Base-by-base conservation (phyloP, 2,797 vertebrate genomes). In the Eleutherodactylus coqui region DNA sequence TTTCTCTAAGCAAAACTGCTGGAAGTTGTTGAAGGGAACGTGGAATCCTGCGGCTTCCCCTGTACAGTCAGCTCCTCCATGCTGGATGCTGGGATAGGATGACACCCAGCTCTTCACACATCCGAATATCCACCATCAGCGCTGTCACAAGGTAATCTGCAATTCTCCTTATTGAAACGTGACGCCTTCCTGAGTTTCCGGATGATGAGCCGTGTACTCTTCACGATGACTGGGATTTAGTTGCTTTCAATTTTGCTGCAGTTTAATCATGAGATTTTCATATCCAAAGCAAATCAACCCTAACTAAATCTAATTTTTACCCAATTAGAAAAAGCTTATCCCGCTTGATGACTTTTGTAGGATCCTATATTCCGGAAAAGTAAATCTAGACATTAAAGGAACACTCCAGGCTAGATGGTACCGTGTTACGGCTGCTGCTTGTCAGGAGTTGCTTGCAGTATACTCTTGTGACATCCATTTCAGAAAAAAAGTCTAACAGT, bases 231-330 rank as follows among this genome's bases (percentile, higher is more conserved):
- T 78, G 76, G 38, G 51, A 58, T 78, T 36, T 41, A 58, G 75
- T 53, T 55, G 49, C 49, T 55, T 78, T 38, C 21, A 41, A 78
- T 78, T 78, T 78, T 60, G 38, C 24, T 41, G 53, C 24, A 38
- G 21, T 78, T 78, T 78, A 78, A 41, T 58, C 76, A 60, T n/a
- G 29, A 41, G 53, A 60, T 41, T 58, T 78, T 41, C 53, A 78
- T 60, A 78, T 78, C 75, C 51, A 19, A 36, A 34, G 24, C 51
- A 60, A 78, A 58, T 78, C 34, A 58, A 60, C 76, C 51, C 24
- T 58, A 13, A 11, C 75, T 58, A 41, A 78, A 27, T 38, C 53
- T 60, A 78, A 78, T 78, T 41, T 58, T 38, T 14, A 58, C 21
- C 51, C 53, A 60, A 78, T 78, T 58, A 60, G 13, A 77, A 38